Percentiles rank a stretch among this genome's conserved stretches.
phyloP scores from a whole-genome alignment of 2,888 invertebrate genomes.

The Bibio marci region DNA sequence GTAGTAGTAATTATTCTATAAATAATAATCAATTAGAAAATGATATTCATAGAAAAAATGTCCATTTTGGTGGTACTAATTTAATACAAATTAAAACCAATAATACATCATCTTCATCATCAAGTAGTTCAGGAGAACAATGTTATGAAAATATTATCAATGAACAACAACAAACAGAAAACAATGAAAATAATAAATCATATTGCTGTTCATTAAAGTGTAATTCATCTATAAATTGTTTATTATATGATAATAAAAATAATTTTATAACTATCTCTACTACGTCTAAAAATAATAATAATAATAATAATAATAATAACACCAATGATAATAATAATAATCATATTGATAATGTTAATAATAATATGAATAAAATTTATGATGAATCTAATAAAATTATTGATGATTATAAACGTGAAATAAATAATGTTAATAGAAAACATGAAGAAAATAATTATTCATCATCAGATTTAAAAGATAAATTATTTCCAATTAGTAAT shows the following conservation, averaged over 20 bases:
- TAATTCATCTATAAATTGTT: too few relatives aligned
- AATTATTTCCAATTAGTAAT: too few relatives aligned
- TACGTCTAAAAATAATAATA: not conserved
- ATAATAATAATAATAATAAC: conserved; percentile 2
- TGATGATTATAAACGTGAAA: conserved; percentile 9
- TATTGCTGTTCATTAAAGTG: conserved; percentile 20
- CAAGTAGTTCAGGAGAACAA: too few relatives aligned
- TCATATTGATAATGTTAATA: too few relatives aligned
- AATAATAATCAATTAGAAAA: not conserved
- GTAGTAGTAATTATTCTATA: not conserved
- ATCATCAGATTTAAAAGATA: too few relatives aligned
- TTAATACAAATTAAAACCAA: too few relatives aligned
- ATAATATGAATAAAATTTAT: conserved; percentile 4
- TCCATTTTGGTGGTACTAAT: too few relatives aligned
- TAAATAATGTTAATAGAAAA: conserved; percentile 7
- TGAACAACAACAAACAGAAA: not conserved
- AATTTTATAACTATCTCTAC: too few relatives aligned
- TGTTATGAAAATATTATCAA: too few relatives aligned
- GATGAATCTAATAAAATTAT: conserved; percentile 5
- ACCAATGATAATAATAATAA: not conserved
- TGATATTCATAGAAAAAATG: conserved; percentile 19
- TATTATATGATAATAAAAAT: too few relatives aligned
- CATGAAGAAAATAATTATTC: too few relatives aligned
- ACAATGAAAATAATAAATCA: conserved; percentile 16
- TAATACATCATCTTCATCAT: not conserved